Percentiles rank a stretch among this genome's conserved stretches.
Conservation (phyloP, 1,140 invertebrate species). For the Drosophila teissieri region DNA sequence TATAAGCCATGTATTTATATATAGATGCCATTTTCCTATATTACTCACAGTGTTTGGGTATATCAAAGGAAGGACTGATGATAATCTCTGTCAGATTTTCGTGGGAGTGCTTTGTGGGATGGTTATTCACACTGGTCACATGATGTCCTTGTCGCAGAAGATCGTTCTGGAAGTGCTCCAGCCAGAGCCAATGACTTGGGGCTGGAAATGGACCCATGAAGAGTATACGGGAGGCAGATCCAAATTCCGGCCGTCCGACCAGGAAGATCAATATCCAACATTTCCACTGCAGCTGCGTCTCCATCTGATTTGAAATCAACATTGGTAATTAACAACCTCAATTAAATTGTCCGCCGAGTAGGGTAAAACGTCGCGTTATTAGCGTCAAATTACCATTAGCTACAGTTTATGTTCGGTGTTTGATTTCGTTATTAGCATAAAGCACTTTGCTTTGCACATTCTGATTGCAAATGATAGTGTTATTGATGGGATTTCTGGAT, state of each 20-base stretch:
- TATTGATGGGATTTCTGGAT: slow-evolving; percentile 22
- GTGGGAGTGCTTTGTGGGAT: slow-evolving; percentile 83
- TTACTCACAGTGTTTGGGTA: slow-evolving; percentile 84
- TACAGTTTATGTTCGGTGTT: slow-evolving; percentile 28
- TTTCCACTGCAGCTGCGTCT: slow-evolving; percentile 65
- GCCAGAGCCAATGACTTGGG: slow-evolving; percentile 86
- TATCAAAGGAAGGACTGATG: slow-evolving; percentile 85
- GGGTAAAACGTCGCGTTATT: slow-evolving; percentile 31
- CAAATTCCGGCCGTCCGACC: slow-evolving; percentile 19
- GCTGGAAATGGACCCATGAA: slow-evolving; percentile 83
- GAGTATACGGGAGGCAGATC: slow-evolving; percentile 63
- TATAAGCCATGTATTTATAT: not conserved
- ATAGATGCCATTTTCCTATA: not conserved
- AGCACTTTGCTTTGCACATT: slow-evolving; percentile 15
- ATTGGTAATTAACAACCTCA: slow-evolving; percentile 55
- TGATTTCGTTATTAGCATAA: slow-evolving; percentile 63
- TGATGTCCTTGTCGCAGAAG: slow-evolving; percentile 87
- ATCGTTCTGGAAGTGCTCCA: slow-evolving; percentile 86
- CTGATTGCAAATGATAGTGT: slow-evolving; percentile 5
- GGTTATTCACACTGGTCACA: slow-evolving; percentile 86
- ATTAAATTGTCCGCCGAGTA: slow-evolving; percentile 28
- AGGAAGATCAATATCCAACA: slow-evolving; percentile 39
- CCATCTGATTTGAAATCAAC: slow-evolving; percentile 27
- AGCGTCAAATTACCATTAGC: slow-evolving; percentile 49
- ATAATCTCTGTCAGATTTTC: slow-evolving; percentile 86